Conservation (phyloP, 2,797 vertebrate genomes). For the Anisognathus igniventris region DNA sequence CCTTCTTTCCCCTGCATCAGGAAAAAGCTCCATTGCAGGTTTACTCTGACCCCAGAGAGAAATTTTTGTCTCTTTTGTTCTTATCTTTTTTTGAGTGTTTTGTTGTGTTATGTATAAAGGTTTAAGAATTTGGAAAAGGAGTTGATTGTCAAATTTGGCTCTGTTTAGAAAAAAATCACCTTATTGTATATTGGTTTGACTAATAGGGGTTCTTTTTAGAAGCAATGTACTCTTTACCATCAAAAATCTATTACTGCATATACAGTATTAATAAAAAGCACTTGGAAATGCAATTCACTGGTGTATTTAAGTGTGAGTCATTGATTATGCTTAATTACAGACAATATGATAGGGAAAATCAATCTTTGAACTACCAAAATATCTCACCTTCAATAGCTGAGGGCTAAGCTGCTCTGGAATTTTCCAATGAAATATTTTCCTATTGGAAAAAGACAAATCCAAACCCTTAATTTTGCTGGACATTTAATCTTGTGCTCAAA, state of each 20-base stretch:
- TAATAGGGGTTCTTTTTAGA: neutral
- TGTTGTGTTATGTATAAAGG: neutral
- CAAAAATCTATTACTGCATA: constrained; percentile 12
- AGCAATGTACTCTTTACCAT: neutral
- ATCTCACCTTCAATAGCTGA: constrained; percentile 5
- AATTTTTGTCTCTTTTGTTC: neutral
- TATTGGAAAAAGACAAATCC: neutral
- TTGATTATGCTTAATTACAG: constrained; percentile 54
- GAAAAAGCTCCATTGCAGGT: neutral
- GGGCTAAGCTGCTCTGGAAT: neutral
- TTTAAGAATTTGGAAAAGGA: neutral
- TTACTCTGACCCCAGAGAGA: neutral
- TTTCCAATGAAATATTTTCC: neutral
- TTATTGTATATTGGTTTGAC: neutral
- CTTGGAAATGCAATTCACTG: constrained; percentile 8
- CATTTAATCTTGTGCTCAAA: neutral
- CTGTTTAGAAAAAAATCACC: neutral
- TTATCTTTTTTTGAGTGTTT: neutral
- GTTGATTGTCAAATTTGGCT: neutral
- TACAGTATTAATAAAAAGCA: constrained; percentile 24
- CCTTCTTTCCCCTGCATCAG: neutral
- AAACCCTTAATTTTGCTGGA: neutral
- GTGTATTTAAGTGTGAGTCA: constrained; percentile 30
- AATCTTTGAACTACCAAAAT: constrained; percentile 19
- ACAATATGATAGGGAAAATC: constrained; percentile 11